Evolutionary conservation across 2,797 vertebrate genomes (phyloP).

Genomic region (Rhynchonycteris naso): DNA sequence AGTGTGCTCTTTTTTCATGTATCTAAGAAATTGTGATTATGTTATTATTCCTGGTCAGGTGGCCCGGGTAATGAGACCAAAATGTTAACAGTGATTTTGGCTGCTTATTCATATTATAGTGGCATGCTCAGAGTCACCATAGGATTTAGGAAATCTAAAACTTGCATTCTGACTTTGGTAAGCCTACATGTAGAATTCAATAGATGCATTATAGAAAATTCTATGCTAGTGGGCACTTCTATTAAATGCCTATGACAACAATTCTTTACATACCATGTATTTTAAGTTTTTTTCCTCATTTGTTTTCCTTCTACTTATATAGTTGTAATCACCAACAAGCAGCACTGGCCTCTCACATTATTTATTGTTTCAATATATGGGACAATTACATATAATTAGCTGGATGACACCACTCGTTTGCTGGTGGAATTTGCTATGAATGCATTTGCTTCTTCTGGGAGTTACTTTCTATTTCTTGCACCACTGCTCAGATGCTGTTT

Average conservation of each 20-base stretch:
- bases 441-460: constrained; percentile 84
- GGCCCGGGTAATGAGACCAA: not conserved
- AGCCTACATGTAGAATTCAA: not conserved
- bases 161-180: not conserved
- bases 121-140: not conserved
- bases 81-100: not conserved
- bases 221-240: not conserved
- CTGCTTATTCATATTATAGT: not conserved
- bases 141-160: not conserved
- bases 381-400: constrained; percentile 89
- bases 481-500: constrained; percentile 83
- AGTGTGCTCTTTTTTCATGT: not conserved
- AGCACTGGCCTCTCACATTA: constrained; percentile 81
- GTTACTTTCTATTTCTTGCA: constrained; percentile 88
- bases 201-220: not conserved
- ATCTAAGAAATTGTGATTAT: not conserved
- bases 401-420: constrained; percentile 83
- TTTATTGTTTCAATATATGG: constrained; percentile 88
- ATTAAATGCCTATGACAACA: not conserved
- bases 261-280: constrained; percentile 49
- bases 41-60: not conserved
- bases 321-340: constrained; percentile 80
- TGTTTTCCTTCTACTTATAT: constrained; percentile 74
- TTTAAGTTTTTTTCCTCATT: constrained; percentile 72
- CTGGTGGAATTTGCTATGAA: constrained; percentile 85